phyloP scores from a whole-genome alignment of 2,113 vertebrate genomes.

The Ciconia stormi region DNA sequence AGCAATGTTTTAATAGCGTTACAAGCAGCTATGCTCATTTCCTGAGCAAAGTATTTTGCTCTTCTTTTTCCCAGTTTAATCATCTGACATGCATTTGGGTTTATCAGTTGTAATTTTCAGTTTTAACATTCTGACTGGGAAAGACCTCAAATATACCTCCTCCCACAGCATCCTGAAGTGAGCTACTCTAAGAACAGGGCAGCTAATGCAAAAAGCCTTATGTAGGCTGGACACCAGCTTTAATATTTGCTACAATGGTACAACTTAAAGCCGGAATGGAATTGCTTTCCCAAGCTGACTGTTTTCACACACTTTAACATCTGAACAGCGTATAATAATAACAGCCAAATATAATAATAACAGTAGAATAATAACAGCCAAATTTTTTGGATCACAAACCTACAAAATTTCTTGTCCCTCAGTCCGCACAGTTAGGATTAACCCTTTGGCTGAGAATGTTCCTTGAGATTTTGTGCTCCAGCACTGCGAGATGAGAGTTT shows the following conservation, averaged over 20 bases:
- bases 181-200: background rate
- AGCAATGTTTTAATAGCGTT: background rate
- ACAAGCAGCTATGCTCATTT: background rate
- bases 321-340: background rate
- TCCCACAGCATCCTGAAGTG: background rate
- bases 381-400: background rate
- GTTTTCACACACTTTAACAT: background rate
- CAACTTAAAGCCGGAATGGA: background rate
- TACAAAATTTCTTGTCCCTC: background rate
- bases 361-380: background rate
- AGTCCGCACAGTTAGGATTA: background rate
- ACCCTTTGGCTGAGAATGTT: background rate
- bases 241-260: background rate
- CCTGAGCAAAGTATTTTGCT: background rate
- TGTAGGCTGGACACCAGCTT: background rate
- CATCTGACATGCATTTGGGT: background rate
- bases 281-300: background rate
- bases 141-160: background rate
- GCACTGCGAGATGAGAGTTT: rapidly evolving
- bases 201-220: background rate
- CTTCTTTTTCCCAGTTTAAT: background rate
- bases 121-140: background rate
- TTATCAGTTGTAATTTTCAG: background rate
- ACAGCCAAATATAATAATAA: background rate
- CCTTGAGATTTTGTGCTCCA: background rate